Base-by-base conservation (phyloP, 2,888 invertebrate species). In the Xanthia icteritia region DNA sequence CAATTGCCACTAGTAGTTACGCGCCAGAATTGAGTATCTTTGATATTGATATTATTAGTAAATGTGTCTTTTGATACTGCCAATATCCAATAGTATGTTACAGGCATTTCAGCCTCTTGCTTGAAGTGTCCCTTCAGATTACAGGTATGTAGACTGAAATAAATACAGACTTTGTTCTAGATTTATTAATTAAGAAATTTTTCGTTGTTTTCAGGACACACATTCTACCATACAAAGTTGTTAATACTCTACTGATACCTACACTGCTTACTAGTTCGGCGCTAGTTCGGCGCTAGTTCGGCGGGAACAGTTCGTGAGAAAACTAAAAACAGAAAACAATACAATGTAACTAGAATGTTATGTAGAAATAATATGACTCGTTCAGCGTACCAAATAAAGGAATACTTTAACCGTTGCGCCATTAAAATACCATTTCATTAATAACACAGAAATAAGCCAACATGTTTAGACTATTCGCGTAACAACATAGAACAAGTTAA, bases 21-120 rank as follows among this genome's bases (percentile, higher is more conserved):
- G 76, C 66, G 82, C 71, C 73, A 75, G 68, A 69, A 88, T 81
- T 72, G 75, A 73, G 51, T 82, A 81, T 70, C 72, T 79, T 66
- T 73, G 77, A 70, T 86, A 83, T 71, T 73, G 83, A 81, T 81
- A 81, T 81, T 77, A 81, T 77, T 70, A 15, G 73, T 66, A 48
- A 77, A 69, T 73, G 70, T 73, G 27, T 39, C 64, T 68, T 77
- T 70, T 67, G 76, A 13, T 45, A 58, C 56, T 51, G 36, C 13
- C 56, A 66, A 71, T 58, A 36, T 80, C 45, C 17, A n/a, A 80
- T 51, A 81, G 31, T 65, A 15, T 63, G 70, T 67, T 51, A 56
- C 5, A 54, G 48, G 17, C 6, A 20, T 58, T 76, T 58, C 31
- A 5, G 60, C 13, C 11, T 31, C 8, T 73, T n/a, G 71, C 8